Percentiles rank a stretch among this genome's conserved stretches.
These are phyloP conservation scores for Marmota flaviventris DNA, from an alignment of 2,113 vertebrate species.

Conservation along the genomic window DNA sequence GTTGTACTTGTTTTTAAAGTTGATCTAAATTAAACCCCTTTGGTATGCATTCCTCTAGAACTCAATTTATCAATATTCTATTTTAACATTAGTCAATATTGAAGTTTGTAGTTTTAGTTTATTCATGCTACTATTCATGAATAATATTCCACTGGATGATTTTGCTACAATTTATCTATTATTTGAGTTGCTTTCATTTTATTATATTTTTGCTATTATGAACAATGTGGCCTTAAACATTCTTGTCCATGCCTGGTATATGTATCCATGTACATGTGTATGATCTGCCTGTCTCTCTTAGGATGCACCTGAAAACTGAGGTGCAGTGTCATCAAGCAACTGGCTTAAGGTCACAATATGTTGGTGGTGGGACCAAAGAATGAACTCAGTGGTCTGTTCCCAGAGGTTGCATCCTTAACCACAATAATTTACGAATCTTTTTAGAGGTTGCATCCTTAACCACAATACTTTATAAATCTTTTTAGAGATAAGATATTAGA, in stretches of 20 bases:
- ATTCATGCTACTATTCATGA: background rate
- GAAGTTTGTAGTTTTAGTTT: background rate
- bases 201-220: conserved; percentile 8
- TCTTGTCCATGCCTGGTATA: background rate
- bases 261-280: background rate
- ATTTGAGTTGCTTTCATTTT: conserved; percentile 11
- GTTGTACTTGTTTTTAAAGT: conserved; percentile 38
- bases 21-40: background rate
- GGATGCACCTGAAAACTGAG: background rate
- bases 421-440: background rate
- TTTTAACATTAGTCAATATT: conserved; percentile 40
- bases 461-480: background rate
- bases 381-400: background rate
- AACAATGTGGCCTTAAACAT: background rate
- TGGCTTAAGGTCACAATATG: background rate
- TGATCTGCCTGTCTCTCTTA: background rate
- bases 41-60: conserved; percentile 14
- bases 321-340: background rate
- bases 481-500: background rate
- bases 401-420: background rate
- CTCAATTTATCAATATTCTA: conserved; percentile 31
- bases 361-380: background rate
- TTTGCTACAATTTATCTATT: conserved; percentile 22
- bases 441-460: background rate
- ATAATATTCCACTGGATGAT: background rate